phyloP scores from a whole-genome alignment of 2,113 vertebrate species.

The Tachuris rubrigastra region DNA sequence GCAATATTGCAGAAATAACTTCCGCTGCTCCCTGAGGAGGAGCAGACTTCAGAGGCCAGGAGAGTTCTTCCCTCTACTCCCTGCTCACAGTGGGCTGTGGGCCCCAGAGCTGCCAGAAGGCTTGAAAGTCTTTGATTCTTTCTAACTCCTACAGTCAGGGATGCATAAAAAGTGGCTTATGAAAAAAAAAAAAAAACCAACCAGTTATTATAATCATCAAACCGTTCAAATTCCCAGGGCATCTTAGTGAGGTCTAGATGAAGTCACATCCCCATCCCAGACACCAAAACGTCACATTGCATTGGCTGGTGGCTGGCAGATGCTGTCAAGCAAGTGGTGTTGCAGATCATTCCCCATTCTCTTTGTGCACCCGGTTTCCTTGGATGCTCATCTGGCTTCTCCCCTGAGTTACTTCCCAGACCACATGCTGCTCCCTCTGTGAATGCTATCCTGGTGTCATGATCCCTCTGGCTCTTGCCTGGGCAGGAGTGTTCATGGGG shows the following conservation, averaged over 20 bases:
- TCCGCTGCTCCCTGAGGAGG: not conserved
- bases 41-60: not conserved
- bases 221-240: slow-evolving; percentile 19
- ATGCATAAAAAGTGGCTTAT: slow-evolving; percentile 10
- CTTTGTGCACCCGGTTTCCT: not conserved
- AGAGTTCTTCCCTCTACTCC: not conserved
- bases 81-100: not conserved
- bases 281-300: not conserved
- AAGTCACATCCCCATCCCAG: slow-evolving; percentile 19
- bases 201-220: slow-evolving; percentile 34
- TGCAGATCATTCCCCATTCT: slow-evolving; percentile 24
- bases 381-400: not conserved
- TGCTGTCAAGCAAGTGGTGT: not conserved
- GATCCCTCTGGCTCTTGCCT: not conserved
- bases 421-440: not conserved
- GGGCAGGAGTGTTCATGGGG: not conserved
- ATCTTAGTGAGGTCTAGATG: not conserved
- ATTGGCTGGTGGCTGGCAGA: not conserved
- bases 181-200: not conserved
- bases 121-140: slow-evolving; percentile 20
- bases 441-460: not conserved
- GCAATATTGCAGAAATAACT: slow-evolving; percentile 47
- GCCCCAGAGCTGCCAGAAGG: slow-evolving; percentile 6
- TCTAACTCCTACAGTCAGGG: not conserved
- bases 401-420: not conserved